These are phyloP conservation scores for Prenolepis imparis DNA, from an alignment of 2,888 invertebrate species.

Conservation along the genomic window DNA sequence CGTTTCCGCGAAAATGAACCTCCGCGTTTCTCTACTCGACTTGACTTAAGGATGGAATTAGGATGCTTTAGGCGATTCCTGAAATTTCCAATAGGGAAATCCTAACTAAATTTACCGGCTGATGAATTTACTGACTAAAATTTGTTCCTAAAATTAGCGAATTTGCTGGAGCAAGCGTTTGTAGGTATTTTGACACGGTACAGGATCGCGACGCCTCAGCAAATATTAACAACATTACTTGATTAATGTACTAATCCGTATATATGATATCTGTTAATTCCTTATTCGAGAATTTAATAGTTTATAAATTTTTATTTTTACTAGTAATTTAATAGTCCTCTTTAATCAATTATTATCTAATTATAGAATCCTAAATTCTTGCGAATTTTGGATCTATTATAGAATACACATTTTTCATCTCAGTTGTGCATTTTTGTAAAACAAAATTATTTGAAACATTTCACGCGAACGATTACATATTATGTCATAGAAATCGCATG, in stretches of 20 bases:
- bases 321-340: not conserved
- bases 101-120: not conserved
- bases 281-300: not conserved
- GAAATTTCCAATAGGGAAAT: not conserved
- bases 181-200: not conserved
- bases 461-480: not conserved
- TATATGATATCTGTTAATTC: not conserved
- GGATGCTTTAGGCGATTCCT: not conserved
- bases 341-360: no score
- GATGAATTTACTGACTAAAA: not conserved
- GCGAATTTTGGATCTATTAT: not conserved
- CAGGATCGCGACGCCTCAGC: not conserved
- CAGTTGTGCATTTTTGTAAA: not conserved
- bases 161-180: not conserved
- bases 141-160: not conserved
- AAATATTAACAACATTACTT: not conserved
- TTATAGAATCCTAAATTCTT: not conserved
- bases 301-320: not conserved
- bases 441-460: not conserved
- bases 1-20: slow-evolving; percentile 13
- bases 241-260: not conserved
- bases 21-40: not conserved
- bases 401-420: not conserved
- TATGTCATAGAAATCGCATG: not conserved
- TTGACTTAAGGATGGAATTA: not conserved